Evolutionary conservation across 2,888 invertebrate genomes (phyloP), one percentile per base, ranked within the genome.

Genomic region (Cheilosia grossa): DNA sequence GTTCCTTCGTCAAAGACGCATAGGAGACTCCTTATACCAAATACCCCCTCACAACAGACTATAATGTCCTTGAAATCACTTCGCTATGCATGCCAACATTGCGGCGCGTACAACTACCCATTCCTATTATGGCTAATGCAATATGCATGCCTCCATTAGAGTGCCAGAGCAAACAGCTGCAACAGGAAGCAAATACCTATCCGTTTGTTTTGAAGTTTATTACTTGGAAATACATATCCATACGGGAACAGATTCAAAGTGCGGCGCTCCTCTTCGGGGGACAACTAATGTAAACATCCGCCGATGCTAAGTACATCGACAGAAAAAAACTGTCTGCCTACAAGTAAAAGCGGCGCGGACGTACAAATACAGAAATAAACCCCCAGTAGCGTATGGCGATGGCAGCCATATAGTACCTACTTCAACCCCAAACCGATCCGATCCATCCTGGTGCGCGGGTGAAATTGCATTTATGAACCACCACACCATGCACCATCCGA

Each of bases 111-210:
- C 6, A 19, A 47, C 51, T 51, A 42, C 63, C 44, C 13, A 42
- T n/a, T 9, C 37, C 3, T 1, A 33, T 67, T 51, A 40, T 13
- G 9, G 13, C 54, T 78, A 47, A 72, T 78, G 72, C 56, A 73
- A 73, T 67, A 82, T 82, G 54, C 67, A 72, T 66, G 7, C 17
- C 47, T 21, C 51, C 53, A 70, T 70, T 58, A 33, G 9, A 40
- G 13, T 51, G 21, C 27, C 10, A 19, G 30, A 47, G 63, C 37
- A 30, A 42, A 15, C 59, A 58, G 49, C 72, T 63, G 69, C 80
- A 83, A 74, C 66, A 70, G 74, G 74, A 73, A 64, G 53, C 53
- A 70, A 72, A 64, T 67, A 63, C 73, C 30, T 51, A 74, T 40
- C 58, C 51, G 51, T 69, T 79, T 53, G 47, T 53, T 58, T 74